Conservation (phyloP, 1,140 invertebrate genomes). For the Meloidogyne chitwoodi region DNA sequence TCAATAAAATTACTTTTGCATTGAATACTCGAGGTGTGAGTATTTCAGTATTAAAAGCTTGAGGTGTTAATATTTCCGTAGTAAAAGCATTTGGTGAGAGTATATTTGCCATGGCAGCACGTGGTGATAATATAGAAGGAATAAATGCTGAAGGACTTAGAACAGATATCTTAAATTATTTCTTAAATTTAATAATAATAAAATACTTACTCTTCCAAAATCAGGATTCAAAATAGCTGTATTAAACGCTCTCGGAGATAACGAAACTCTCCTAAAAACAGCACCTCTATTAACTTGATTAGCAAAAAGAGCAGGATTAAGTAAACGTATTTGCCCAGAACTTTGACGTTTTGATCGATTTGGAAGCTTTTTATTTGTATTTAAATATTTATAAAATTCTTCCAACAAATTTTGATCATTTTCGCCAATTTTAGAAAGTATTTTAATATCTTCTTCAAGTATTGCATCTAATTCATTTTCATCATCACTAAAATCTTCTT, state of each 20-base stretch:
- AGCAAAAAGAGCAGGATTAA: slow-evolving; percentile 7
- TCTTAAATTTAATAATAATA: not conserved
- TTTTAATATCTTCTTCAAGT: slow-evolving; percentile 5
- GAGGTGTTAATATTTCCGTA: slow-evolving; percentile 11
- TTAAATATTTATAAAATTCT: not conserved
- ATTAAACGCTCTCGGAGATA: slow-evolving; percentile 28
- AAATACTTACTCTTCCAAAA: slow-evolving; percentile 15
- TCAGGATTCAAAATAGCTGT: slow-evolving; percentile 9
- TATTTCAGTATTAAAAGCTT: slow-evolving; percentile 14
- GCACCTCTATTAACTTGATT: slow-evolving; percentile 20
- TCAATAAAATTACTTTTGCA: not conserved
- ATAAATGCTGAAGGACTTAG: slow-evolving; percentile 25
- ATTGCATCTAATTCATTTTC: not conserved
- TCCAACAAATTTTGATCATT: not conserved
- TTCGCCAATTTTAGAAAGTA: not conserved
- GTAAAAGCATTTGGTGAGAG: slow-evolving; percentile 20
- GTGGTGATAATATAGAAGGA: slow-evolving; percentile 13
- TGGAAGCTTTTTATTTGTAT: not conserved
- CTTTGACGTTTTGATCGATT: not conserved
- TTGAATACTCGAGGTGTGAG: slow-evolving; percentile 8
- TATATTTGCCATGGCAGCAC: slow-evolving; percentile 15
- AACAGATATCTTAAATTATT: slow-evolving; percentile 11
- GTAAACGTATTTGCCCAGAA: not conserved
- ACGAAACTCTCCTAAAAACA: slow-evolving; percentile 15
- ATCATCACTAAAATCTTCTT: not conserved